These are phyloP conservation scores for Tiliacea citrago DNA, from an alignment of 2,888 invertebrate species.

Conservation along the genomic window DNA sequence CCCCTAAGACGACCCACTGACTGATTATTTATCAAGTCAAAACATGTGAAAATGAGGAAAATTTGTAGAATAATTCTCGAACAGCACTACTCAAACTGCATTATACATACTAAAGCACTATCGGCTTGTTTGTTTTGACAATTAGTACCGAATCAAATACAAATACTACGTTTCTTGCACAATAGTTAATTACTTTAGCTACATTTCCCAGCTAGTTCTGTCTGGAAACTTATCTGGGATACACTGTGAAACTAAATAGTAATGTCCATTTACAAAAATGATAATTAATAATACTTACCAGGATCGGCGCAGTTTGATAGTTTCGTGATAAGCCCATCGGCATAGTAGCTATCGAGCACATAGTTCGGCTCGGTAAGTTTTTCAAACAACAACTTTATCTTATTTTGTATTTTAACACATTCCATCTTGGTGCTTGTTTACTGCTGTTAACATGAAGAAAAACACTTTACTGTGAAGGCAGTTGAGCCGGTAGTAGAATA, in stretches of 20 bases:
- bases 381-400: constrained; percentile 90
- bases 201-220: neutral
- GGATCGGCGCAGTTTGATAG: constrained; percentile 88
- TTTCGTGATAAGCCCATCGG: constrained; percentile 92
- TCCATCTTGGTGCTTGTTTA: constrained; percentile 69
- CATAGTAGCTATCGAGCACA: constrained; percentile 92
- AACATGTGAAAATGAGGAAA: constrained; percentile 17
- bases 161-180: neutral
- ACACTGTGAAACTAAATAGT: neutral
- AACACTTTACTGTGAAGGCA: constrained; percentile 8
- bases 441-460: constrained; percentile 36
- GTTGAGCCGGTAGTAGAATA: neutral
- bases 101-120: neutral
- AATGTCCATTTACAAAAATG: neutral
- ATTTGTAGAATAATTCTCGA: constrained; percentile 1
- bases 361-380: constrained; percentile 91
- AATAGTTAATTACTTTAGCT: constrained; percentile 3
- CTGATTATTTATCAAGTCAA: neutral
- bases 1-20: too few species aligned
- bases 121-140: neutral
- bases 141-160: neutral
- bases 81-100: neutral
- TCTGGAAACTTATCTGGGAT: neutral
- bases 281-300: constrained; percentile 77
- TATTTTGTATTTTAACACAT: constrained; percentile 80